Percentiles rank a stretch among this genome's conserved stretches.
These are phyloP conservation scores for Conchocele bisecta DNA, from an alignment of 2,888 invertebrate genomes.

Conservation along the genomic window DNA sequence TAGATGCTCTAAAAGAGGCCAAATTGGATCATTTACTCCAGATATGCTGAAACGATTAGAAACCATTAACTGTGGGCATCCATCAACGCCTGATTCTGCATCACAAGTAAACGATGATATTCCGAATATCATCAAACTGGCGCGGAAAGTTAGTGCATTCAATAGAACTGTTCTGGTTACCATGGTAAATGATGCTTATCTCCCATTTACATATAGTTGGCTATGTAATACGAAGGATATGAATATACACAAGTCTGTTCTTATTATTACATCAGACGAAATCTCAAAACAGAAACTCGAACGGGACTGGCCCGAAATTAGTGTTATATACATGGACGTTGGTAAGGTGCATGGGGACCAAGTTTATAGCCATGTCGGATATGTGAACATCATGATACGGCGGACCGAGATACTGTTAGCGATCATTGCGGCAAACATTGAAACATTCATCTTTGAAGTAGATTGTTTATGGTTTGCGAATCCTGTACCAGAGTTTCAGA, in stretches of 20 bases:
- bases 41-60: too few relatives aligned
- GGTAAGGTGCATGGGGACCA: conserved; percentile 56
- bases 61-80: too few relatives aligned
- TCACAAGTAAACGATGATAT: too few relatives aligned
- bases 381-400: conserved; percentile 66
- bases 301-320: conserved; percentile 65
- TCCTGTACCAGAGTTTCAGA: conserved; percentile 59
- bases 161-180: conserved; percentile 60
- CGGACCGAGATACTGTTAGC: conserved; percentile 60
- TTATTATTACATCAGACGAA: conserved; percentile 67
- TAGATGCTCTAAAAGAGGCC: too few relatives aligned
- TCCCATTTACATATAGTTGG: conserved; percentile 67
- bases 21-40: too few relatives aligned
- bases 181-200: conserved; percentile 68
- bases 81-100: too few relatives aligned
- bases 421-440: conserved; percentile 55
- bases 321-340: conserved; percentile 51
- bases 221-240: conserved; percentile 69
- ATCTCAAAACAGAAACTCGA: conserved; percentile 55
- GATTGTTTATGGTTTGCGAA: conserved; percentile 72
- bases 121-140: too few relatives aligned
- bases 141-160: conserved; percentile 32
- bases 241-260: conserved; percentile 64
- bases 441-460: conserved; percentile 69
- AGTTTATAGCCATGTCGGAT: conserved; percentile 67